phyloP scores from a whole-genome alignment of 2,888 invertebrate species.

The Oligia fasciuncula region DNA sequence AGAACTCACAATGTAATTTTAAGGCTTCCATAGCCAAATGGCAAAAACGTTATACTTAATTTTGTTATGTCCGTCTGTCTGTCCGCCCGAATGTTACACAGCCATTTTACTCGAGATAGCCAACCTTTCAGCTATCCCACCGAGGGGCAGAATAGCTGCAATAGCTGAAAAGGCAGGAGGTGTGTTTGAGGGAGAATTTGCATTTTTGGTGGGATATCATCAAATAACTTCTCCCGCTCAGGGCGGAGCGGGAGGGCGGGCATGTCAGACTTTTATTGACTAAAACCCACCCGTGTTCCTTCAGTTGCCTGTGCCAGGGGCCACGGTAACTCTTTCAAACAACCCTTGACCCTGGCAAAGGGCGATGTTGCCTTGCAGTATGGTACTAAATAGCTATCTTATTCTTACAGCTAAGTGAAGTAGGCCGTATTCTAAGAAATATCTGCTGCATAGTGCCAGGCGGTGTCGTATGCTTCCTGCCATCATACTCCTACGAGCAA shows the following conservation, averaged over 20 bases:
- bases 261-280: no score
- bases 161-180: no score
- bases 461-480: conserved; percentile 98
- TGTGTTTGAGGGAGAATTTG: background rate
- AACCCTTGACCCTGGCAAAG: no score
- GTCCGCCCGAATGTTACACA: background rate
- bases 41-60: background rate
- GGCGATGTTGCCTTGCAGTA: background rate
- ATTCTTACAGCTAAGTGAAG: conserved; percentile 92
- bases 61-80: background rate
- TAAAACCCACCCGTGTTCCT: no score
- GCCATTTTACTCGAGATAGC: background rate
- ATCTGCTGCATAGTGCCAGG: conserved; percentile 95
- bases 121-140: background rate
- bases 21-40: no score
- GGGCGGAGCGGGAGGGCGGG: no score
- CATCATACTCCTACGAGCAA: conserved; percentile 97
- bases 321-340: no score
- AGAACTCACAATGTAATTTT: background rate
- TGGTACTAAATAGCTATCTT: background rate
- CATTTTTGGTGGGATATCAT: no score
- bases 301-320: no score
- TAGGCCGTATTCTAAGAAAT: conserved; percentile 93
- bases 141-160: background rate
- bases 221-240: no score